Conservation (phyloP, 2,888 invertebrate genomes). For the Neria commutata region DNA sequence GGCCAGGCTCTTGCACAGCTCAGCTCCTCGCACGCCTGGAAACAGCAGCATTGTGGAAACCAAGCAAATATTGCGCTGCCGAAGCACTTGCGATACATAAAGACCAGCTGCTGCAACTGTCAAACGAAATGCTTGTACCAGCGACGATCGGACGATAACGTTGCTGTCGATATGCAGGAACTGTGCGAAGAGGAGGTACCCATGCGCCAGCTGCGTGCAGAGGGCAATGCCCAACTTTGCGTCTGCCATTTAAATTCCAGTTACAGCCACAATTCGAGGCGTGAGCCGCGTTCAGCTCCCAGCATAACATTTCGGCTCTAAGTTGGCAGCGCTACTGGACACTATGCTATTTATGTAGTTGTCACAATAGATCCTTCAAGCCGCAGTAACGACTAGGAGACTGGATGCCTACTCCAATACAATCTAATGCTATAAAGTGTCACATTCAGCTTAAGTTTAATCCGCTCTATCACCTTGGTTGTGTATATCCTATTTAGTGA, state of each 20-base stretch:
- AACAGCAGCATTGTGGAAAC: not conserved
- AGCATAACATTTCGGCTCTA: conserved; percentile 57
- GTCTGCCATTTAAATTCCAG: conserved; percentile 52
- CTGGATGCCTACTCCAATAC: too few species aligned
- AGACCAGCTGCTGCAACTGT: conserved; percentile 46
- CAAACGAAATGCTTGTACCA: conserved; percentile 54
- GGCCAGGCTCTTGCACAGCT: not conserved
- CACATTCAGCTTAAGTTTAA: too few species aligned
- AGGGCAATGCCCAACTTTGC: conserved; percentile 47
- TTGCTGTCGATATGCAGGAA: conserved; percentile 34
- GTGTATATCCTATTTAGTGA: too few species aligned
- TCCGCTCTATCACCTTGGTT: too few species aligned
- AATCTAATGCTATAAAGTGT: too few species aligned
- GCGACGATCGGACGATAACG: conserved; percentile 54
- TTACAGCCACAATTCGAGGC: conserved; percentile 32
- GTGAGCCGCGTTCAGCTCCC: conserved; percentile 57
- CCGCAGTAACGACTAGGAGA: too few species aligned
- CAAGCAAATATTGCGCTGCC: conserved; percentile 23
- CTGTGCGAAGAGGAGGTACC: conserved; percentile 7
- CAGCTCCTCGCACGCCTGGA: not conserved
- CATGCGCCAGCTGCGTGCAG: conserved; percentile 21
- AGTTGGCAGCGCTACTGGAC: conserved; percentile 8
- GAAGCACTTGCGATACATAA: conserved; percentile 29
- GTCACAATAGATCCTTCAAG: too few species aligned
- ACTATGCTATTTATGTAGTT: not conserved